Evolutionary conservation across 1,140 invertebrate species (phyloP).

Genomic region (Zaprionus tsacasi): DNA sequence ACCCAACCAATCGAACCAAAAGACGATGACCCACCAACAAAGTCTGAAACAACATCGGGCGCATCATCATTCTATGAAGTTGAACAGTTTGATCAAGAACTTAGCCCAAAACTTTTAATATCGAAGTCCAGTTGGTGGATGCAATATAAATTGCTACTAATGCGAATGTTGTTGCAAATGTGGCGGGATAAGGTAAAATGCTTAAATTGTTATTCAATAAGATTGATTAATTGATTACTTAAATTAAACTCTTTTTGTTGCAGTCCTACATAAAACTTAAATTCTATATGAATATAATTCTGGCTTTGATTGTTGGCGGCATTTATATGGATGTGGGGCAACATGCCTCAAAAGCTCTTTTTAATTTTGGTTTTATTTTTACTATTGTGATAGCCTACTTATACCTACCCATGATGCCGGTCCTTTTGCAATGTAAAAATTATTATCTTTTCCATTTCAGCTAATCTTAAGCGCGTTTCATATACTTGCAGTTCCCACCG

Average conservation of each 20-base stretch:
- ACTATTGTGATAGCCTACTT: conserved; percentile 90
- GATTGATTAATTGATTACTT: not conserved
- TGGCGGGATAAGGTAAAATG: conserved; percentile 88
- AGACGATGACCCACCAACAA: conserved; percentile 58
- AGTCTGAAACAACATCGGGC: conserved; percentile 75
- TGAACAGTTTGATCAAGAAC: conserved; percentile 79
- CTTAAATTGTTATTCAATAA: not conserved
- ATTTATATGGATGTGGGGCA: conserved; percentile 90
- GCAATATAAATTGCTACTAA: conserved; percentile 88
- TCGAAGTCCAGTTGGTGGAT: conserved; percentile 86
- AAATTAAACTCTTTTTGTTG: conserved; percentile 62
- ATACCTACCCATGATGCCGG: conserved; percentile 92
- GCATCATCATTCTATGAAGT: conserved; percentile 76
- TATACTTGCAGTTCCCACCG: conserved; percentile 91
- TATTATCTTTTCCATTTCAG: not conserved
- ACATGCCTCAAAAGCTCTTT: conserved; percentile 91
- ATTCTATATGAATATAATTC: conserved; percentile 87
- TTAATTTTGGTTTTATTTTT: conserved; percentile 93
- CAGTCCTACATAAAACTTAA: conserved; percentile 90
- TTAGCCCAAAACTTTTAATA: conserved; percentile 84
- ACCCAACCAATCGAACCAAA: conserved; percentile 39
- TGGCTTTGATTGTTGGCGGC: conserved; percentile 89
- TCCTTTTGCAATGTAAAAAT: conserved; percentile 89
- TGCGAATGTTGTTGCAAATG: conserved; percentile 89
- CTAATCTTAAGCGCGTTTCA: not conserved